phyloP scores from a whole-genome alignment of 2,888 invertebrate genomes.

The Caenorhabditis sp. region DNA sequence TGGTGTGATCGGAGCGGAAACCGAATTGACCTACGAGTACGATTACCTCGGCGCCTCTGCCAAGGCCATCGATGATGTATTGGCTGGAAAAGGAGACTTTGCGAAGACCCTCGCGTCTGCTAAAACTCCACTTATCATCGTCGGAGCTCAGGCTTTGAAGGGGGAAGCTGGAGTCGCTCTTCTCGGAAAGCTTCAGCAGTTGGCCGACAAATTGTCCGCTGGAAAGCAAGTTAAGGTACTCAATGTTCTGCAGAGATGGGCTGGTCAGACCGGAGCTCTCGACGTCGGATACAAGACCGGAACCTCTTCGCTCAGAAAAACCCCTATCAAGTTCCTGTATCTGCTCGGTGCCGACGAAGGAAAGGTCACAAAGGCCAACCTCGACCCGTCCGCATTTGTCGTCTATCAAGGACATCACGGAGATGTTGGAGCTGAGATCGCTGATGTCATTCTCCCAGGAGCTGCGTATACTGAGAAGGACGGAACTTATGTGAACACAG shows the following conservation, averaged over 20 bases:
- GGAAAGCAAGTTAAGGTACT: constrained; percentile 83
- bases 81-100: constrained; percentile 84
- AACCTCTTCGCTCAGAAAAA: constrained; percentile 67
- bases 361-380: constrained; percentile 85
- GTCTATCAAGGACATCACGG: constrained; percentile 95
- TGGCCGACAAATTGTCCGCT: constrained; percentile 53
- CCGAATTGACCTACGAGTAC: constrained; percentile 94
- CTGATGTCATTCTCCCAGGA: constrained; percentile 92
- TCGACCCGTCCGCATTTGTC: constrained; percentile 88
- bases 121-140: constrained; percentile 90
- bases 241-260: constrained; percentile 93
- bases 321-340: constrained; percentile 85
- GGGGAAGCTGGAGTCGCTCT: constrained; percentile 86
- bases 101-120: constrained; percentile 81
- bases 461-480: constrained; percentile 99
- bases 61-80: constrained; percentile 86
- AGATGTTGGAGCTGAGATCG: constrained; percentile 91
- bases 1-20: constrained; percentile 90
- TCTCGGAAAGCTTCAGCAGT: constrained; percentile 71
- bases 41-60: constrained; percentile 90
- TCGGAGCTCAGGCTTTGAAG: constrained; percentile 90
- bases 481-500: constrained; percentile 96
- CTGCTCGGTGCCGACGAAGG: constrained; percentile 95
- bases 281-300: constrained; percentile 88
- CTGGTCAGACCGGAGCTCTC: constrained; percentile 89